phyloP scores from a whole-genome alignment of 2,888 invertebrate genomes.

The Lysandra bellargus region DNA sequence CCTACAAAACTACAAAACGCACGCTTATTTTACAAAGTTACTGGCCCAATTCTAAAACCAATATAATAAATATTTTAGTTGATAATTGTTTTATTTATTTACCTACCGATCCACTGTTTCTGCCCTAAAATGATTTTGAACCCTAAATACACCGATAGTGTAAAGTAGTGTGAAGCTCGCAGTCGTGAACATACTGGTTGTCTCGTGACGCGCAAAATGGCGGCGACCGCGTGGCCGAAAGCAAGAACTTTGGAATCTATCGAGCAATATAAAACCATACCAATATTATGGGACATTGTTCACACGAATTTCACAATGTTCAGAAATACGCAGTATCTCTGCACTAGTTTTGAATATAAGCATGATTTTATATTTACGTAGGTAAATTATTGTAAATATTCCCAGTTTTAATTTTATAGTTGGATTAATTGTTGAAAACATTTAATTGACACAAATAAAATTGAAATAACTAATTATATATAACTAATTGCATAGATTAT shows the following conservation, averaged over 20 bases:
- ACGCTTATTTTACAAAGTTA: conserved; percentile 42
- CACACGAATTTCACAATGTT: conserved; percentile 41
- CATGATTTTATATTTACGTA: conserved; percentile 38
- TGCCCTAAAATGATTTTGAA: conserved; percentile 42
- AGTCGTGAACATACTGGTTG: conserved; percentile 39
- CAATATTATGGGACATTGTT: conserved; percentile 47
- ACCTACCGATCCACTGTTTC: conserved; percentile 43
- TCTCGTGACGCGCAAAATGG: conserved; percentile 46
- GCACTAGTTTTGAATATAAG: conserved; percentile 43
- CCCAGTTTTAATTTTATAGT: conserved; percentile 41
- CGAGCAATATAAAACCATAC: conserved; percentile 47
- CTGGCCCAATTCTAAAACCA: conserved; percentile 42
- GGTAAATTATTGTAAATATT: conserved; percentile 39
- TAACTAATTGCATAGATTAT: conserved; percentile 44
- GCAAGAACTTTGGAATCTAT: conserved; percentile 48
- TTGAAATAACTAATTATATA: conserved; percentile 35
- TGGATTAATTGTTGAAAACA: conserved; percentile 43
- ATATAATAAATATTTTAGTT: conserved; percentile 42
- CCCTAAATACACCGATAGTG: conserved; percentile 37
- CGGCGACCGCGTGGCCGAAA: conserved; percentile 47
- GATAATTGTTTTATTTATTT: conserved; percentile 44
- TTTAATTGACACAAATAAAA: conserved; percentile 42
- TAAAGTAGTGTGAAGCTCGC: conserved; percentile 38
- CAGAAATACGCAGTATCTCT: conserved; percentile 43
- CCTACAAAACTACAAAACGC: conserved; percentile 40